Evolutionary conservation across 2,888 invertebrate species (phyloP).

Genomic region (Sericinus montela): DNA sequence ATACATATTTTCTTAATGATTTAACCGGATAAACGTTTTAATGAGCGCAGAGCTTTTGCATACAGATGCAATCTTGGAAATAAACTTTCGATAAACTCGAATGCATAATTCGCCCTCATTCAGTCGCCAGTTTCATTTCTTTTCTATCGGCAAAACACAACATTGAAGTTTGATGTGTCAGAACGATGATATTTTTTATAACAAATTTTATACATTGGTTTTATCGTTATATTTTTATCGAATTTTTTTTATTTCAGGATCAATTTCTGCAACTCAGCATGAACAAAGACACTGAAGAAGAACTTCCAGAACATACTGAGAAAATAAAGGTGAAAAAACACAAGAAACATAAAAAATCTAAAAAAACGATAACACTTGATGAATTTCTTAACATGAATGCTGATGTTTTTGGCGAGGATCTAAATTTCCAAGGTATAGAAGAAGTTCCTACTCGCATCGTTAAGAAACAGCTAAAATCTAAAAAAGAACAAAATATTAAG

Average conservation of each 20-base stretch:
- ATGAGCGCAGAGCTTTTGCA: no score
- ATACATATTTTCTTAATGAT: no score
- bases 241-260: conserved; percentile 42
- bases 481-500: conserved; percentile 30
- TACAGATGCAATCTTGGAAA: no score
- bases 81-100: no score
- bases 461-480: conserved; percentile 52
- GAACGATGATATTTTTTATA: no score
- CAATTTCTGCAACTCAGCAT: conserved; percentile 59
- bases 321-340: conserved; percentile 58
- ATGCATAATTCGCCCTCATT: no score
- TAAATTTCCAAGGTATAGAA: conserved; percentile 67
- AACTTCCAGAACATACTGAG: conserved; percentile 24
- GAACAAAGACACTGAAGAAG: conserved; percentile 43
- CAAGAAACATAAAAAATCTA: conserved; percentile 69
- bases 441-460: conserved; percentile 66
- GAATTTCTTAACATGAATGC: conserved; percentile 73
- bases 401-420: conserved; percentile 69
- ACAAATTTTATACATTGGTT: no score
- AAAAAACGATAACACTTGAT: conserved; percentile 68
- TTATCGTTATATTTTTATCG: no score
- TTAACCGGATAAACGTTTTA: no score
- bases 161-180: no score
- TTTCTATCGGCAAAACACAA: no score
- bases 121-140: no score